These are phyloP conservation scores for Leptatherina wallacei DNA, from an alignment of 2,797 vertebrate species.

Conservation along the genomic window DNA sequence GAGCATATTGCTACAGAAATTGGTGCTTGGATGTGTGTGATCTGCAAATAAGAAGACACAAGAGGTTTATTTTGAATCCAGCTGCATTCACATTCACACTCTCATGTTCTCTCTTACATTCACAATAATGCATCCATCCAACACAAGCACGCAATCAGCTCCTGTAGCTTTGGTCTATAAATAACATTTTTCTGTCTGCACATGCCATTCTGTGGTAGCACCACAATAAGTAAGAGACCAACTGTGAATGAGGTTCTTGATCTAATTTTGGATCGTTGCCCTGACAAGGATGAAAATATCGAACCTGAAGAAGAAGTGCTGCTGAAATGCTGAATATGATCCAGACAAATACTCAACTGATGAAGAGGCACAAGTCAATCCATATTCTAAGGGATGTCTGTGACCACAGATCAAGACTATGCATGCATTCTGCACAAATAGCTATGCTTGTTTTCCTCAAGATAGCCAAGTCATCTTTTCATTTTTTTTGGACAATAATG, in stretches of 20 bases:
- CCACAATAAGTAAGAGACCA: slow-evolving; percentile 60
- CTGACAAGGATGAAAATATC: slow-evolving; percentile 63
- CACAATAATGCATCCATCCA: slow-evolving; percentile 18
- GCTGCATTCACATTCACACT: not conserved
- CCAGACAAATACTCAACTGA: slow-evolving; percentile 35
- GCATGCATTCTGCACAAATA: not conserved
- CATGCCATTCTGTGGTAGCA: slow-evolving; percentile 55
- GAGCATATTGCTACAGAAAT: not conserved
- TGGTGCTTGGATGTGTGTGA: not conserved
- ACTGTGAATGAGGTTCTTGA: slow-evolving; percentile 75
- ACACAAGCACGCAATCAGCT: slow-evolving; percentile 39
- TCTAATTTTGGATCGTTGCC: slow-evolving; percentile 74
- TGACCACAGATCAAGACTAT: not conserved
- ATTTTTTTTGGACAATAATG: not conserved
- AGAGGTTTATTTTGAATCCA: not conserved
- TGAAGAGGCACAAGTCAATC: slow-evolving; percentile 16
- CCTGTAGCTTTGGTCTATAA: slow-evolving; percentile 69
- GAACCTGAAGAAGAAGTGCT: slow-evolving; percentile 37
- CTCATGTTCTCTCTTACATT: slow-evolving; percentile 1
- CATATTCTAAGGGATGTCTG: not conserved
- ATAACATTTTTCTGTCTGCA: slow-evolving; percentile 62
- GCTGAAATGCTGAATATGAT: slow-evolving; percentile 33
- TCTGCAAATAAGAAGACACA: slow-evolving; percentile 2
- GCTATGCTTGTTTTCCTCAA: not conserved
- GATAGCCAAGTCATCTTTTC: not conserved